A percentile compares a stretch with the other conserved stretches of the same genome.
Evolutionary conservation across 2,888 invertebrate genomes (phyloP).

Genomic region (Macrophya alboannulata): DNA sequence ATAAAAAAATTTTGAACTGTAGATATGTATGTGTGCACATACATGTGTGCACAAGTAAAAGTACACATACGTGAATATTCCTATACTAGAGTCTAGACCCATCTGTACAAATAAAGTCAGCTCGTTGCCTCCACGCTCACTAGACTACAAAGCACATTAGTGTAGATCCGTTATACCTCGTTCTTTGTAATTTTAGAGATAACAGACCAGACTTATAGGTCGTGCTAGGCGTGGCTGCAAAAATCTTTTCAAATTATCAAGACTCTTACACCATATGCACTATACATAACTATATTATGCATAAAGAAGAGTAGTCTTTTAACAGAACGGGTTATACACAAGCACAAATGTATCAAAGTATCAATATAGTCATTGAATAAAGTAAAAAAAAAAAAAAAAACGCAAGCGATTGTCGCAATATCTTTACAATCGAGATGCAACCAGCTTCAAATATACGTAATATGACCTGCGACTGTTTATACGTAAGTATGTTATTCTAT

Average conservation of each 20-base stretch:
- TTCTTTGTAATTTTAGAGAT: slow-evolving; percentile 2
- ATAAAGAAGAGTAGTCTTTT: background rate
- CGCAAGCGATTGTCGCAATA: background rate
- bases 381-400: too few relatives aligned
- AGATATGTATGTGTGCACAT: background rate
- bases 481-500: too few relatives aligned
- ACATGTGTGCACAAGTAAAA: background rate
- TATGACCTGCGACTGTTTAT: background rate
- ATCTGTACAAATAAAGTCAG: slow-evolving; percentile 4
- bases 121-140: background rate
- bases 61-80: background rate
- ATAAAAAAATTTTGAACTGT: background rate
- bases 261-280: background rate
- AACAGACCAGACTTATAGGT: background rate
- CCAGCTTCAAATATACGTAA: background rate
- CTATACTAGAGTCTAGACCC: background rate
- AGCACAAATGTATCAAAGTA: background rate
- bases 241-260: background rate
- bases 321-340: background rate
- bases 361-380: background rate
- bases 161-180: background rate
- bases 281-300: too few relatives aligned
- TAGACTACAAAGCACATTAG: slow-evolving; percentile 11
- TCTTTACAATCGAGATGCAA: background rate
- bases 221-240: background rate